These are phyloP conservation scores for Xenopus tropicalis DNA, from an alignment of 2,113 vertebrate genomes.

Conservation along the genomic window DNA sequence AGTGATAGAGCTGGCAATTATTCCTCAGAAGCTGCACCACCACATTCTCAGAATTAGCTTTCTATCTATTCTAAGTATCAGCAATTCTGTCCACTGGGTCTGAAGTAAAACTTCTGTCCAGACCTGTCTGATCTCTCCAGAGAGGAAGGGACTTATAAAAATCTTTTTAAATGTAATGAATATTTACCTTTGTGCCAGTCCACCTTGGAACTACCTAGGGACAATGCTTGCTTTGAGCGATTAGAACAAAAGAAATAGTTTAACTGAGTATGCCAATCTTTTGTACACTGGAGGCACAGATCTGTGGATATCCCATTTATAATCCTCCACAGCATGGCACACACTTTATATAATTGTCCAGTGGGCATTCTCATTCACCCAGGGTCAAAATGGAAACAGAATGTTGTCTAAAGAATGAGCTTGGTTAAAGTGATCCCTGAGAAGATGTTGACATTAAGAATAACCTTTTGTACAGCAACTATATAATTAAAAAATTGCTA, in stretches of 20 bases:
- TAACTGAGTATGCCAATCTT: neutral
- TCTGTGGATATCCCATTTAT: neutral
- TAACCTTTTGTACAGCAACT: no score
- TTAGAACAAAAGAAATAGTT: neutral
- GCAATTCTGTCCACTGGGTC: conserved; percentile 9
- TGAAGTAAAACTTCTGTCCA: conserved; percentile 8
- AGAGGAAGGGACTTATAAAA: conserved; percentile 14
- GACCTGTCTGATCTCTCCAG: conserved; percentile 8
- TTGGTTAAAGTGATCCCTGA: no score
- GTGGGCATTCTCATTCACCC: neutral
- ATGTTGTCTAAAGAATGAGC: neutral
- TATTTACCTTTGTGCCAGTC: conserved; percentile 20
- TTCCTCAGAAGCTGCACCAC: conserved; percentile 15
- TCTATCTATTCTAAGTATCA: conserved; percentile 16
- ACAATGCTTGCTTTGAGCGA: conserved; percentile 3
- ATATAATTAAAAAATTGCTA: no score
- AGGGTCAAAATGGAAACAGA: neutral
- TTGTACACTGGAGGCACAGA: neutral
- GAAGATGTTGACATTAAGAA: no score
- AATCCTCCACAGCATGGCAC: no score
- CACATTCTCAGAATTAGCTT: conserved; percentile 11
- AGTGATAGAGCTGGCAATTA: conserved; percentile 40
- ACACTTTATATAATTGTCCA: neutral
- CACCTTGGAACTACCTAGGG: conserved; percentile 2
- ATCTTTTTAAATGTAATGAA: conserved; percentile 13